Percentiles rank a stretch among this genome's conserved stretches.
phyloP scores from a whole-genome alignment of 2,797 vertebrate genomes.

The Diglossa cyanea region DNA sequence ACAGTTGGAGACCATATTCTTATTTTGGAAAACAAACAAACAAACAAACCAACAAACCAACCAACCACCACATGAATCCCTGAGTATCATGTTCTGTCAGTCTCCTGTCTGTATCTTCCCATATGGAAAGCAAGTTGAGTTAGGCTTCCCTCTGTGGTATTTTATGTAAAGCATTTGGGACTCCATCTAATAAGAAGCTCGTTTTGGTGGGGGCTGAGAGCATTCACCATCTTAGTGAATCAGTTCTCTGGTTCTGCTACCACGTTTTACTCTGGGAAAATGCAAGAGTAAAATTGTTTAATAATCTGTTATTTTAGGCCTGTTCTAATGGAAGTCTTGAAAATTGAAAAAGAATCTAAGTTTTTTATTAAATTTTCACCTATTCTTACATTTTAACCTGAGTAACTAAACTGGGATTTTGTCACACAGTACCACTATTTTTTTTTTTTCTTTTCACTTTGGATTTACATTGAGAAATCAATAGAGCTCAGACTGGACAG shows the following conservation, averaged over 20 bases:
- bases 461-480: neutral
- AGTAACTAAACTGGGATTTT: neutral
- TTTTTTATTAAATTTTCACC: neutral
- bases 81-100: neutral
- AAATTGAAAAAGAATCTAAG: neutral
- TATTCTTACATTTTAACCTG: neutral
- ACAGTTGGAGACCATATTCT: neutral
- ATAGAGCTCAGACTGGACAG: neutral
- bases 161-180: neutral
- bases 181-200: neutral
- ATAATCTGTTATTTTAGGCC: conserved; percentile 26
- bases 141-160: neutral
- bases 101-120: neutral
- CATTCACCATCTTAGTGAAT: neutral
- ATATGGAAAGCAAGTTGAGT: neutral
- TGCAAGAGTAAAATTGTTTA: neutral
- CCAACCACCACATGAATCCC: neutral
- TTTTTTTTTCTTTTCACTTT: neutral
- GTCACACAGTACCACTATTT: neutral
- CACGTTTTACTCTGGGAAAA: neutral
- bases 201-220: neutral
- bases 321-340: neutral
- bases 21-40: neutral
- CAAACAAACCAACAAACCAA: neutral
- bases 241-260: neutral